Conservation (phyloP, 1,140 invertebrate species). For the Drosophila equinoxialis region DNA sequence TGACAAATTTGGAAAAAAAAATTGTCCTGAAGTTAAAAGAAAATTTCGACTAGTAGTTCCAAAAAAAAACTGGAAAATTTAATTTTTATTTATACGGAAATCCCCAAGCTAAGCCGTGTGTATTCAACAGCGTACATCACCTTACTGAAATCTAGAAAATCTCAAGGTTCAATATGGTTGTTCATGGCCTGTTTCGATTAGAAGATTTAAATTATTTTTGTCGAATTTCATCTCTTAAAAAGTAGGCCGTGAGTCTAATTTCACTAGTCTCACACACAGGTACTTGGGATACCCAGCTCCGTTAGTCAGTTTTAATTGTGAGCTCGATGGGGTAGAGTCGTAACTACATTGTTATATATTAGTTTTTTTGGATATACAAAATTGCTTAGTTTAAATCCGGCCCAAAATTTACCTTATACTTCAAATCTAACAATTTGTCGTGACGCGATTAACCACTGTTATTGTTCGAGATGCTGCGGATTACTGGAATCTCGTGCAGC, state of each 20-base stretch:
- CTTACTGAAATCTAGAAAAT: background rate
- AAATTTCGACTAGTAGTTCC: background rate
- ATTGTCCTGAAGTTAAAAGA: background rate
- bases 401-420: background rate
- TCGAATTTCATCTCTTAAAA: too few relatives aligned
- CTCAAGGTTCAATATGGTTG: too few relatives aligned
- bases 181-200: too few relatives aligned
- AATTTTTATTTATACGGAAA: background rate
- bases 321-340: slow-evolving; percentile 1
- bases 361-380: background rate
- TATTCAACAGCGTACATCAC: background rate
- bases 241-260: too few relatives aligned
- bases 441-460: background rate
- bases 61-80: background rate
- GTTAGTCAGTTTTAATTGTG: background rate
- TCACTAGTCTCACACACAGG: background rate
- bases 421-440: background rate
- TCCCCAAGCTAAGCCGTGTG: background rate
- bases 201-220: too few relatives aligned
- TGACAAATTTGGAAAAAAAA: background rate
- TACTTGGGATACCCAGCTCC: too few relatives aligned
- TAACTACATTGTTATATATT: background rate
- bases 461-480: background rate
- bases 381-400: background rate
- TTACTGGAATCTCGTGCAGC: slow-evolving; percentile 7